A percentile compares a stretch with the other conserved stretches of the same genome.
These are phyloP conservation scores for Nyctibius grandis DNA, from an alignment of 2,797 vertebrate species.

Conservation along the genomic window DNA sequence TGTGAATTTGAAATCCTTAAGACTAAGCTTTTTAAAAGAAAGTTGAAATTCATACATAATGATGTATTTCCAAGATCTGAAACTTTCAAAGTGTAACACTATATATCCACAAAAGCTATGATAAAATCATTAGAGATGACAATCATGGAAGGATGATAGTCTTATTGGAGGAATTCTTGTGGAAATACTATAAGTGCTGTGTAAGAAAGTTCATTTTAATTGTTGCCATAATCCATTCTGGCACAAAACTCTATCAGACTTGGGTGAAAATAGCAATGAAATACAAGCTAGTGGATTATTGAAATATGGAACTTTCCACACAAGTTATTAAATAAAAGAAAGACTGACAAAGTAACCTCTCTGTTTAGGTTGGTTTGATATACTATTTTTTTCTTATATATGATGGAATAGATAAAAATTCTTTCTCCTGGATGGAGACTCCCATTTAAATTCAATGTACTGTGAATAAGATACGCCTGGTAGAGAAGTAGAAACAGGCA, in stretches of 20 bases:
- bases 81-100: not conserved
- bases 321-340: not conserved
- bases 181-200: not conserved
- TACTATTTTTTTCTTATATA: not conserved
- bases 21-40: not conserved
- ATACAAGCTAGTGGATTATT: not conserved
- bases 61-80: not conserved
- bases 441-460: not conserved
- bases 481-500: not conserved
- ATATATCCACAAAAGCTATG: not conserved
- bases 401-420: not conserved
- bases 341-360: not conserved
- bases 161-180: not conserved
- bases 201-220: not conserved
- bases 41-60: not conserved
- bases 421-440: not conserved
- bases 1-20: not conserved
- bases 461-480: fast-evolving
- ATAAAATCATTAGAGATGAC: not conserved
- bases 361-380: not conserved
- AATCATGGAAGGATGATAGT: not conserved
- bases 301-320: not conserved
- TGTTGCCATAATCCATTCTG: not conserved
- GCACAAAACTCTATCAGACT: not conserved
- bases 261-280: not conserved